These are phyloP conservation scores for Heliconius hortense DNA, from an alignment of 2,888 invertebrate species.

Conservation along the genomic window DNA sequence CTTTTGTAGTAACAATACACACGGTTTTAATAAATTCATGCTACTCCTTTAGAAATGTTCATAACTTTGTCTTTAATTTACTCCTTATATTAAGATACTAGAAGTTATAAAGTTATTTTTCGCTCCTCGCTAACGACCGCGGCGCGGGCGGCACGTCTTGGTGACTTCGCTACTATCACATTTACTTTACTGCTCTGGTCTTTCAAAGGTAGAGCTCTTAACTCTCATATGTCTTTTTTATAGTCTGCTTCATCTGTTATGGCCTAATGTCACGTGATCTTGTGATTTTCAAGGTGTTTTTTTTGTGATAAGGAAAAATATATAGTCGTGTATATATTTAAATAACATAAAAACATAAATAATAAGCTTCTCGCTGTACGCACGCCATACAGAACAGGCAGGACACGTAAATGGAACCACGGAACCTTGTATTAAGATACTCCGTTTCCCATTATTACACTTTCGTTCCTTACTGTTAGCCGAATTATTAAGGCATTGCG, in stretches of 20 bases:
- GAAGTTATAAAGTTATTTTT: conserved; percentile 33
- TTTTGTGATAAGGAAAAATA: conserved; percentile 7
- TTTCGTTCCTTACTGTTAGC: too few species aligned
- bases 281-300: conserved; percentile 49
- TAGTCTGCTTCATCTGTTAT: conserved; percentile 76
- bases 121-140: conserved; percentile 44
- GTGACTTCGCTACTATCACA: conserved; percentile 64
- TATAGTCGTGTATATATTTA: background rate
- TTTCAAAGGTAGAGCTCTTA: conserved; percentile 80
- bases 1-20: conserved; percentile 74
- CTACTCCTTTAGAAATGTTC: conserved; percentile 10
- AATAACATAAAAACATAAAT: background rate
- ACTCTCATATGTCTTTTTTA: conserved; percentile 79
- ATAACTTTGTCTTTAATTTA: conserved; percentile 16
- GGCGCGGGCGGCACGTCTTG: conserved; percentile 65
- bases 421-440: too few species aligned
- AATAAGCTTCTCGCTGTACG: too few species aligned
- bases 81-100: conserved; percentile 9
- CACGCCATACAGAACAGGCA: too few species aligned
- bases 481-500: too few species aligned
- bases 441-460: too few species aligned
- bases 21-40: conserved; percentile 63
- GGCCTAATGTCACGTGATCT: conserved; percentile 75
- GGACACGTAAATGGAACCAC: too few species aligned
- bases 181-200: conserved; percentile 81